Evolutionary conservation across 2,888 invertebrate species (phyloP), one percentile per base, ranked within the genome.

Genomic region (Apamea monoglypha): DNA sequence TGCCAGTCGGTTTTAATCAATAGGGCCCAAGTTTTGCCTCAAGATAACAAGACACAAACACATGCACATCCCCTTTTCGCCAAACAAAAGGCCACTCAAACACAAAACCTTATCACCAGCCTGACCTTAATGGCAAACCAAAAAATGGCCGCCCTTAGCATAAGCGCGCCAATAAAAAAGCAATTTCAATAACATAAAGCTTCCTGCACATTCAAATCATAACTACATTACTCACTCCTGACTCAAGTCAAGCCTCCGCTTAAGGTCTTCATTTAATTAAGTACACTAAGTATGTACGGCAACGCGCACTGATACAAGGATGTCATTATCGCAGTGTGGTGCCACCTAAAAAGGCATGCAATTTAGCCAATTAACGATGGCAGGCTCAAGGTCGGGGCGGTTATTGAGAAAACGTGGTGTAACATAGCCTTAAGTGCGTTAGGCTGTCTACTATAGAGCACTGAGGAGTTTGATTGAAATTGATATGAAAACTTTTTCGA

Each of bases 321-420:
- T 94, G 93, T 95, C 95, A 94, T 96, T 95, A 96, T 91, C 88
- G 86, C 90, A 84, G 90, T 91, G 88, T 89, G 91, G 91, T 83
- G 89, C 85, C 89, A 81, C 96, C 96, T 90, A 95, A 96, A 92
- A 96, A 91, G 96, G 96, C 72, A 82, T 83, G 95, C 94, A 94
- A 95, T 96, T 96, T 95, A 96, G 92, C 93, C 94, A 94, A 94
- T 94, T 95, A 94, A 91, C 90, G 93, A 93, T 93, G 94, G 95
- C 92, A 91, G 88, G 88, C 80, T 89, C 96, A 96, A 96, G 96
- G 96, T 93, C 94, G 89, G 74, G 64, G 75, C 82, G 83, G 90
- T 92, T 91, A 94, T 95, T 93, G 93, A 92, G 87, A 89, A 90
- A 90, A 94, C 94, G 94, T 94, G 94, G 92, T 88, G 88, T 85